A percentile compares a stretch with the other conserved stretches of the same genome.
Evolutionary conservation across 2,888 invertebrate species (phyloP).

Genomic region (Lasioglossum figueresi): DNA sequence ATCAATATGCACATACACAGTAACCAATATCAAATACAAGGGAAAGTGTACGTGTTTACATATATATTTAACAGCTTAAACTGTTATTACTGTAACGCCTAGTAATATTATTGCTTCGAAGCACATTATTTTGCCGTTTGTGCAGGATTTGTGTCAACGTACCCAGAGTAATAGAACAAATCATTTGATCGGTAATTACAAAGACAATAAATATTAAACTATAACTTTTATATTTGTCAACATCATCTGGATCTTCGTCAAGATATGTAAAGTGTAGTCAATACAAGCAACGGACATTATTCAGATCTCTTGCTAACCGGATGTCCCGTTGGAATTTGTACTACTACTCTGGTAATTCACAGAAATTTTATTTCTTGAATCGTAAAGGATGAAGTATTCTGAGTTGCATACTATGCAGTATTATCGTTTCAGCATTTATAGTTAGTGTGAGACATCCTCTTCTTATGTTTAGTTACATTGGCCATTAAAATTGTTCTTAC

Average conservation of each 20-base stretch:
- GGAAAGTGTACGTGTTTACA: slow-evolving; percentile 63
- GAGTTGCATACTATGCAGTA: slow-evolving; percentile 51
- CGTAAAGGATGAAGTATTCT: slow-evolving; percentile 42
- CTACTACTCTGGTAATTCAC: slow-evolving; percentile 54
- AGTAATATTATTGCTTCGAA: slow-evolving; percentile 73
- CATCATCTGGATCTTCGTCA: neutral
- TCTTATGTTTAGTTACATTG: slow-evolving; percentile 57
- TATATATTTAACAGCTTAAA: slow-evolving; percentile 60
- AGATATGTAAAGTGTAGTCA: slow-evolving; percentile 49
- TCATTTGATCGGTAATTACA: neutral
- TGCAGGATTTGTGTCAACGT: slow-evolving; percentile 49
- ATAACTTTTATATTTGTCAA: slow-evolving; percentile 23
- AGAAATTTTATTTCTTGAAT: slow-evolving; percentile 36
- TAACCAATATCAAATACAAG: slow-evolving; percentile 58
- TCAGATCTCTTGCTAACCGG: neutral
- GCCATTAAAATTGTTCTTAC: slow-evolving; percentile 60
- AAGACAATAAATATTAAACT: slow-evolving; percentile 28
- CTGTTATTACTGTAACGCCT: slow-evolving; percentile 66
- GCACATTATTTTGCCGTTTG: slow-evolving; percentile 62
- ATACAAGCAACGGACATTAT: slow-evolving; percentile 33
- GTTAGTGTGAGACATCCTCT: slow-evolving; percentile 28
- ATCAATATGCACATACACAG: slow-evolving; percentile 50
- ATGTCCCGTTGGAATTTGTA: slow-evolving; percentile 23
- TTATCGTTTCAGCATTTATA: slow-evolving; percentile 52
- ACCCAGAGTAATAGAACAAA: slow-evolving; percentile 55